A percentile compares a stretch with the other conserved stretches of the same genome.
These are phyloP conservation scores for Platycnemis pennipes DNA, from an alignment of 2,888 invertebrate genomes.

Conservation along the genomic window DNA sequence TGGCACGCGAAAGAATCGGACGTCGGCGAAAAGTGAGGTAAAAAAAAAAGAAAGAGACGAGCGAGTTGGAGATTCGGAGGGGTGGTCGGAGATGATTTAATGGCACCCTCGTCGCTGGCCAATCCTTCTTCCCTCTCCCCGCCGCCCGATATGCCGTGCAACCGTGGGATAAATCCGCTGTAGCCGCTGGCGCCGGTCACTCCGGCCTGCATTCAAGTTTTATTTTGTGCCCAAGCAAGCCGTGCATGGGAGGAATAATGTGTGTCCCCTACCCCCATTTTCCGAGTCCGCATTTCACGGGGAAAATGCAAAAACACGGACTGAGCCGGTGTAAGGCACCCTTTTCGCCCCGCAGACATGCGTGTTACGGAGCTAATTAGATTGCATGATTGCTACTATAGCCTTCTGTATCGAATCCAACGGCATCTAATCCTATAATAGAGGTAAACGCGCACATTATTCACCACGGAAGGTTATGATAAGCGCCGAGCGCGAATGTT, in stretches of 20 bases:
- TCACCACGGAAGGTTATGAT: not conserved
- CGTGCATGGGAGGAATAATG: constrained; percentile 6
- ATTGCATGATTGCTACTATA: not conserved
- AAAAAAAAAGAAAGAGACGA: not conserved
- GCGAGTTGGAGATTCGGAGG: not conserved
- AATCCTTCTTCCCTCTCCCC: not conserved
- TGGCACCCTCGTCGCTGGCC: not conserved
- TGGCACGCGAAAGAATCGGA: not conserved
- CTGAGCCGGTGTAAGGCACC: not conserved
- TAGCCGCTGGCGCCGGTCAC: not conserved
- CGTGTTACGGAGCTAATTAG: not conserved
- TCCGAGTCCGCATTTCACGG: not conserved
- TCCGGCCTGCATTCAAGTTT: not conserved
- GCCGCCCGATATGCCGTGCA: not conserved
- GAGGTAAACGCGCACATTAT: not conserved
- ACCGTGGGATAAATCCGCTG: not conserved
- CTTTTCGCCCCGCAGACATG: not conserved
- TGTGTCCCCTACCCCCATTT: not conserved
- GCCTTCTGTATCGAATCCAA: not conserved
- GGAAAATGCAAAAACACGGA: not conserved
- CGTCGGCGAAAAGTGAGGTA: not conserved
- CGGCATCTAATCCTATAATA: not conserved
- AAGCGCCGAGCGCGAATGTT: too few relatives aligned
- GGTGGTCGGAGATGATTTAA: not conserved
- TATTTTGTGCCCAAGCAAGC: not conserved